phyloP scores from a whole-genome alignment of 2,113 vertebrate species.

The Pipra filicauda region DNA sequence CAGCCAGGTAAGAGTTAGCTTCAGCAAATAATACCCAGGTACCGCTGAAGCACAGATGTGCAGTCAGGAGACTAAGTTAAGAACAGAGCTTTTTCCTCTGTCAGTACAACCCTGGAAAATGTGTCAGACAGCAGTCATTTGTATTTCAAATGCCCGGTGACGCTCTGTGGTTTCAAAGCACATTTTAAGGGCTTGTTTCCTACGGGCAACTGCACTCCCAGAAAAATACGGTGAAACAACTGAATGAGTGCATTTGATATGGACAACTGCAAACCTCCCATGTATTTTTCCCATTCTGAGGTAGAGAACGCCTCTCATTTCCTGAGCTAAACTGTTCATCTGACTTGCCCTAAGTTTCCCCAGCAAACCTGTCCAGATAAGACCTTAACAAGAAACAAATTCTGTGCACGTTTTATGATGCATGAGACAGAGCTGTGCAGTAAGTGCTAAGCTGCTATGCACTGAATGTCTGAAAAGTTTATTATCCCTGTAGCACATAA shows the following conservation, averaged over 20 bases:
- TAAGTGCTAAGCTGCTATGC: background rate
- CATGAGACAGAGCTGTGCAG: background rate
- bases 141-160: background rate
- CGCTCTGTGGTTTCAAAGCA: background rate
- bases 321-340: background rate
- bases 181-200: background rate
- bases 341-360: background rate
- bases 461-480: background rate
- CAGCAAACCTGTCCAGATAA: background rate
- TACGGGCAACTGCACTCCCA: background rate
- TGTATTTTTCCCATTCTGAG: accelerated
- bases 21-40: background rate
- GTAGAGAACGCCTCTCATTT: background rate
- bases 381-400: background rate
- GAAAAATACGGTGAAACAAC: background rate
- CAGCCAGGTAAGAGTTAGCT: background rate
- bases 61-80: background rate
- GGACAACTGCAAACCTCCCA: background rate
- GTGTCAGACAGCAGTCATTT: background rate
- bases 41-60: background rate
- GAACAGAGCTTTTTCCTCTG: background rate
- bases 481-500: background rate
- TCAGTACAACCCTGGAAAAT: background rate
- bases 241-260: background rate
- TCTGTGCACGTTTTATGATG: background rate